Conservation (phyloP, 2,113 vertebrate genomes). For the Mastomys coucha region DNA sequence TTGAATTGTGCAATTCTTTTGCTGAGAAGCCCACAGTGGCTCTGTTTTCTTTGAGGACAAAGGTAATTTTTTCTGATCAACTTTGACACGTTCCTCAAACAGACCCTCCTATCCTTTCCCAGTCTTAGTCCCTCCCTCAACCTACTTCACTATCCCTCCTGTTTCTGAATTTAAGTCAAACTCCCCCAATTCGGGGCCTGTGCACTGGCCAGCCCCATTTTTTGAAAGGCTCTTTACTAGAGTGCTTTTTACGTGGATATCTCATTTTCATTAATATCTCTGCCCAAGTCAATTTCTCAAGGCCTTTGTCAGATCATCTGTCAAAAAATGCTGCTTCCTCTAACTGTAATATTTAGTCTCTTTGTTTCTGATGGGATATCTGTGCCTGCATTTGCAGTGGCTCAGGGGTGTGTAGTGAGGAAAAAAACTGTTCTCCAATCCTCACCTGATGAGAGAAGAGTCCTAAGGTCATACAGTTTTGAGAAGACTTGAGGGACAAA, state of each 20-base stretch:
- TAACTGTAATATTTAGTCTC: neutral
- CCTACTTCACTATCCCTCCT: neutral
- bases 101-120: neutral
- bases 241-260: neutral
- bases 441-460: neutral
- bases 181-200: neutral
- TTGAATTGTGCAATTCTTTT: neutral
- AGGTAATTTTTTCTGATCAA: neutral
- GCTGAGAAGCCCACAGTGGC: neutral
- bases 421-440: neutral
- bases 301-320: neutral
- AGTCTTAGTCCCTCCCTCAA: neutral
- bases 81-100: neutral
- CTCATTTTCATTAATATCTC: neutral
- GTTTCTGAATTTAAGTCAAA: neutral
- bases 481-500: neutral
- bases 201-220: neutral
- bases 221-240: neutral
- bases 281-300: neutral
- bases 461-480: neutral
- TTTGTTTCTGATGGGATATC: neutral
- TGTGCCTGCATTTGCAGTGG: neutral
- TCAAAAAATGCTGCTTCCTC: neutral
- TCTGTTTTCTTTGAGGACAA: neutral
- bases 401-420: neutral